Evolutionary conservation across 2,797 vertebrate species (phyloP).

Genomic region (Adelosebastes latens): DNA sequence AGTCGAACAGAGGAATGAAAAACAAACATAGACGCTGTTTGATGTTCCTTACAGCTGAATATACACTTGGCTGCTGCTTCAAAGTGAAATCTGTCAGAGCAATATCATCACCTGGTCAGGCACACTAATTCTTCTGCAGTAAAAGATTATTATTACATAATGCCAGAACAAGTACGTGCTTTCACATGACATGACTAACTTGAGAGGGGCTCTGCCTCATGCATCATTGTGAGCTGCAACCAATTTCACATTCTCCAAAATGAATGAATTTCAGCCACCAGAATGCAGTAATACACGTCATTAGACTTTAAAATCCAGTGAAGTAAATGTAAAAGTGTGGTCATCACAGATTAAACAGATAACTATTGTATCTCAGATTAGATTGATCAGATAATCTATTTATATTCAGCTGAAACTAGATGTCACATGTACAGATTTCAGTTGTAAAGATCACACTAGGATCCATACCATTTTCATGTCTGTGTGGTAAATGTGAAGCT

Average conservation of each 20-base stretch:
- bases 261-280: neutral
- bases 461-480: neutral
- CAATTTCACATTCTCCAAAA: neutral
- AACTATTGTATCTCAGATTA: neutral
- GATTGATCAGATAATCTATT: neutral
- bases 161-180: neutral
- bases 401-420: neutral
- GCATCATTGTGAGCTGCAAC: neutral
- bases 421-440: neutral
- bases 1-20: constrained; percentile 59
- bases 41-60: constrained; percentile 59
- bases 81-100: constrained; percentile 20
- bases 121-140: constrained; percentile 4
- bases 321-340: neutral
- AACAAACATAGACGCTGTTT: constrained; percentile 53
- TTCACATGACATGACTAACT: neutral
- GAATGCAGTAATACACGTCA: neutral
- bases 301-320: neutral
- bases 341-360: neutral
- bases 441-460: neutral
- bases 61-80: constrained; percentile 47
- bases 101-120: neutral
- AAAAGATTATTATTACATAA: neutral
- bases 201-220: neutral
- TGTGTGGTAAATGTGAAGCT: neutral